phyloP scores from a whole-genome alignment of 2,797 vertebrate genomes.

The Leptoclinus maculatus region DNA sequence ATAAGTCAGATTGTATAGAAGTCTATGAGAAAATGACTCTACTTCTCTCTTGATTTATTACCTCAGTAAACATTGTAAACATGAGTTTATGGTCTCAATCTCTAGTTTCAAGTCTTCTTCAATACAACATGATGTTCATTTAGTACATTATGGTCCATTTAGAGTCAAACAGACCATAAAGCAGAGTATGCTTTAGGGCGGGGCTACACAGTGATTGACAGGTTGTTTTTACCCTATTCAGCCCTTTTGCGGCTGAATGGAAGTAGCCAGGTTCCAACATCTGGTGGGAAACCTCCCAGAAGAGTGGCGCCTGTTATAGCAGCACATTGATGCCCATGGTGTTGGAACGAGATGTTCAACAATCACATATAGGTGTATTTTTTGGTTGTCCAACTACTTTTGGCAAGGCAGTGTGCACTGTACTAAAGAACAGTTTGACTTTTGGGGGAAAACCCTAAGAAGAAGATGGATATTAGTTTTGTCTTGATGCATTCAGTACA shows the following conservation, averaged over 20 bases:
- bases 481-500: background rate
- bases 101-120: background rate
- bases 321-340: background rate
- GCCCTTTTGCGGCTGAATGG: background rate
- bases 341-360: background rate
- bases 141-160: background rate
- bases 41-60: background rate
- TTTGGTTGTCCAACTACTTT: background rate
- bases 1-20: background rate
- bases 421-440: background rate
- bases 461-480: background rate
- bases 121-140: no score
- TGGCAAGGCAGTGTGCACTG: background rate
- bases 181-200: background rate
- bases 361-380: background rate
- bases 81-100: background rate
- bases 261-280: background rate
- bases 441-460: background rate
- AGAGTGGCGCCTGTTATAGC: background rate
- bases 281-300: background rate
- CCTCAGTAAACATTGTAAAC: background rate
- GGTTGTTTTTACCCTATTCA: background rate
- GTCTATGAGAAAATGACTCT: background rate
- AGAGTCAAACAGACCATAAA: background rate
- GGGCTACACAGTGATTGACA: background rate